These are phyloP conservation scores for Dicyrtoma fusca DNA, from an alignment of 2,888 invertebrate genomes.

Conservation along the genomic window DNA sequence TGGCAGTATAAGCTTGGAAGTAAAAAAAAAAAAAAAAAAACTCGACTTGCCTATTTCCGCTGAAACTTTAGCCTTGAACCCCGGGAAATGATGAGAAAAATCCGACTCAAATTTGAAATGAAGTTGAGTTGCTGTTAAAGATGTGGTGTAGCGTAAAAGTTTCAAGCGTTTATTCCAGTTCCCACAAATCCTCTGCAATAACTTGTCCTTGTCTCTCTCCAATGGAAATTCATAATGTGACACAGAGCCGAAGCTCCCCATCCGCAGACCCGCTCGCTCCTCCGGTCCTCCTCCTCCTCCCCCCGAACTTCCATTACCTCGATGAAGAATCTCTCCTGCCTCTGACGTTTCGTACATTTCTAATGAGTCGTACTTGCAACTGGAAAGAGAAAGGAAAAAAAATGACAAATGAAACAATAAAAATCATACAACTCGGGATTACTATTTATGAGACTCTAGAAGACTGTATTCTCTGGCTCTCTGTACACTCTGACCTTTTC, in stretches of 20 bases:
- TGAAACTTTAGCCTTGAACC: constrained; percentile 73
- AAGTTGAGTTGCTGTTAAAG: constrained; percentile 64
- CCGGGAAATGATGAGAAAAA: constrained; percentile 75
- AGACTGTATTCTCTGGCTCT: too few relatives aligned
- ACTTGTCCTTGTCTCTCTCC: constrained; percentile 31
- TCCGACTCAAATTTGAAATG: constrained; percentile 75
- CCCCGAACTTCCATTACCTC: constrained; percentile 5
- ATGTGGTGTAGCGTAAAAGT: constrained; percentile 70
- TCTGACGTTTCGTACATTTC: constrained; percentile 66
- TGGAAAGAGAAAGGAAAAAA: constrained; percentile 58
- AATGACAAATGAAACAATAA: background rate
- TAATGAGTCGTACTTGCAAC: constrained; percentile 79
- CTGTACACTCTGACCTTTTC: too few relatives aligned
- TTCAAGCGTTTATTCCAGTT: constrained; percentile 80
- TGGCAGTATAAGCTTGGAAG: too few relatives aligned
- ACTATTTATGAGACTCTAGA: too few relatives aligned
- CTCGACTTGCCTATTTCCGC: constrained; percentile 72
- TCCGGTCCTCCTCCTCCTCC: background rate
- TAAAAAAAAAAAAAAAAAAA: constrained; percentile 10
- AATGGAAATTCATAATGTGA: constrained; percentile 23
- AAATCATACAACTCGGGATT: background rate
- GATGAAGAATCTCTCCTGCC: constrained; percentile 29
- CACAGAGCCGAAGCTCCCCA: constrained; percentile 3
- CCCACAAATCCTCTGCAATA: constrained; percentile 65
- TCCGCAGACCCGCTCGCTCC: background rate